phyloP scores from a whole-genome alignment of 2,888 invertebrate genomes.

The Polietes domitor region DNA sequence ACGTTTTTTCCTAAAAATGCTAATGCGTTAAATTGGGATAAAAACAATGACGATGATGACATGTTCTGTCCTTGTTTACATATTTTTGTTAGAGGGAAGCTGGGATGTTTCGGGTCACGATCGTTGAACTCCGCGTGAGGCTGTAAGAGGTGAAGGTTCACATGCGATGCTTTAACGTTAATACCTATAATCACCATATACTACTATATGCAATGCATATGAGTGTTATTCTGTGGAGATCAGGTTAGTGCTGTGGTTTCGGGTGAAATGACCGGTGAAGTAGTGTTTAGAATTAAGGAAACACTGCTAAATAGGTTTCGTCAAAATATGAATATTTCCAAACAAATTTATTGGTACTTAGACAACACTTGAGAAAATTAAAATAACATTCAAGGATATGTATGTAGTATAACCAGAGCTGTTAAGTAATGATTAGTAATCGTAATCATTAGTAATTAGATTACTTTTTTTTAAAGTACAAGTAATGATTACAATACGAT shows the following conservation, averaged over 20 bases:
- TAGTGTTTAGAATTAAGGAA: no score
- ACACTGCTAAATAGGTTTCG: no score
- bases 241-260: background rate
- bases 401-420: no score
- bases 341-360: no score
- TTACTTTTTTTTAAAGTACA: no score
- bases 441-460: no score
- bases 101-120: conserved; percentile 46
- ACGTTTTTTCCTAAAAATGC: conserved; percentile 9
- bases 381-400: no score
- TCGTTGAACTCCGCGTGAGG: conserved; percentile 27
- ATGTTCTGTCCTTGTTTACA: conserved; percentile 1
- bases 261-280: background rate
- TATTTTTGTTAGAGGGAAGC: conserved; percentile 46
- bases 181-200: background rate
- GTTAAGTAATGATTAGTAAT: no score
- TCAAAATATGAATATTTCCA: no score
- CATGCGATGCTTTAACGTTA: conserved; percentile 11
- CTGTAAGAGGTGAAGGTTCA: conserved; percentile 40
- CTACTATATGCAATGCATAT: no score
- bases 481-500: no score
- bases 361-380: no score
- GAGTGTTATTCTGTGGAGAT: background rate
- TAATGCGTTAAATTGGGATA: conserved; percentile 56
- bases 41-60: conserved; percentile 32